Conservation (phyloP, 2,113 vertebrate species). For the Catharus bicknelli region DNA sequence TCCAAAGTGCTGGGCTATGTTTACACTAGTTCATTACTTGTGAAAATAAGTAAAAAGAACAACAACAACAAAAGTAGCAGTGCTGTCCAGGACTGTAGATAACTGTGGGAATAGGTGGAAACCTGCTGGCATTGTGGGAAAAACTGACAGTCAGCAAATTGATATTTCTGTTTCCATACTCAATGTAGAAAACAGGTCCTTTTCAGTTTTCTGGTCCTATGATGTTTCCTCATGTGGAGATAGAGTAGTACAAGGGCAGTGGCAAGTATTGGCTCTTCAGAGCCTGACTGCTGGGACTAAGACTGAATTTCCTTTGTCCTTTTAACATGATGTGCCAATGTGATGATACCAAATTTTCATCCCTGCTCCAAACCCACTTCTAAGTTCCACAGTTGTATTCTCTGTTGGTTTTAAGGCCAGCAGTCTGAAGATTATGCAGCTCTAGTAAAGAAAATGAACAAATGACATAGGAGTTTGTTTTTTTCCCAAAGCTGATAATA, state of each 20-base stretch:
- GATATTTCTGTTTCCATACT: neutral
- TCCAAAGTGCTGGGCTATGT: neutral
- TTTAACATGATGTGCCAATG: neutral
- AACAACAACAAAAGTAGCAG: fast-evolving
- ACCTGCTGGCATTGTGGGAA: neutral
- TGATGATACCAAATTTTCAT: neutral
- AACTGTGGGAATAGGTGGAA: neutral
- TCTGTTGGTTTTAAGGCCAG: neutral
- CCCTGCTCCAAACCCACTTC: neutral
- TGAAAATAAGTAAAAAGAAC: neutral
- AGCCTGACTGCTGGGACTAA: neutral
- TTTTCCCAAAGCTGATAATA: neutral
- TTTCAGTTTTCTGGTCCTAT: neutral
- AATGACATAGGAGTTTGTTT: neutral
- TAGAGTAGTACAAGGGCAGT: neutral
- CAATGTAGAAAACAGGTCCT: neutral
- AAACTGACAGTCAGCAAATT: neutral
- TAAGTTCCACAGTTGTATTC: neutral
- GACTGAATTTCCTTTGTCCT: neutral
- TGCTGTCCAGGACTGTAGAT: neutral
- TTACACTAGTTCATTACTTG: neutral
- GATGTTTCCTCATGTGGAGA: neutral
- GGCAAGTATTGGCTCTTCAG: neutral
- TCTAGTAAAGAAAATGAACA: neutral
- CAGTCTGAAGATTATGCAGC: neutral